Conservation (phyloP, 2,797 vertebrate species). For the Tamandua tetradactyla region DNA sequence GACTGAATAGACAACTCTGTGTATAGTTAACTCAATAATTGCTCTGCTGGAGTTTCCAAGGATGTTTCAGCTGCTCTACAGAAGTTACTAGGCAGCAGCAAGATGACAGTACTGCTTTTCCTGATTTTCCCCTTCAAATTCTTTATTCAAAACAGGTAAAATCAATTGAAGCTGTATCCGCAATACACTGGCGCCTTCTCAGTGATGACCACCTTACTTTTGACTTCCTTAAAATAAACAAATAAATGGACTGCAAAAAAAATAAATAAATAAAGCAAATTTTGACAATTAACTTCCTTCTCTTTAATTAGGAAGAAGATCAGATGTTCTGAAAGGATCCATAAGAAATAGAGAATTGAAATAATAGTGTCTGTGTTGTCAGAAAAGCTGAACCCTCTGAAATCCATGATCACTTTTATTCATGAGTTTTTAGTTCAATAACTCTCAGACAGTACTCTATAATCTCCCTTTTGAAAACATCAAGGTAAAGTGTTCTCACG, state of each 20-base stretch:
- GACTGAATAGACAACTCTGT: neutral
- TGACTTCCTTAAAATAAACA: neutral
- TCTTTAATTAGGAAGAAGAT: neutral
- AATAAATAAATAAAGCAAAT: no score
- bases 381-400: neutral
- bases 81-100: neutral
- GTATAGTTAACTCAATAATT: neutral
- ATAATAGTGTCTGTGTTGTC: neutral
- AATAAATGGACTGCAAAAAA: neutral
- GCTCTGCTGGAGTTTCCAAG: neutral
- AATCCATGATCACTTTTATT: neutral
- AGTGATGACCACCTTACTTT: neutral
- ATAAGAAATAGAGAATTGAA: neutral
- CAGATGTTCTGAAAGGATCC: neutral
- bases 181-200: neutral
- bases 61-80: neutral
- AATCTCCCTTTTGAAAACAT: neutral
- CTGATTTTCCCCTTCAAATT: neutral
- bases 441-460: neutral
- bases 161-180: neutral
- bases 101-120: neutral
- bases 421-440: neutral
- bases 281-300: neutral
- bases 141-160: neutral
- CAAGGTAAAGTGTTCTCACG: neutral